phyloP scores from a whole-genome alignment of 2,113 vertebrate species.

The Lota lota region DNA sequence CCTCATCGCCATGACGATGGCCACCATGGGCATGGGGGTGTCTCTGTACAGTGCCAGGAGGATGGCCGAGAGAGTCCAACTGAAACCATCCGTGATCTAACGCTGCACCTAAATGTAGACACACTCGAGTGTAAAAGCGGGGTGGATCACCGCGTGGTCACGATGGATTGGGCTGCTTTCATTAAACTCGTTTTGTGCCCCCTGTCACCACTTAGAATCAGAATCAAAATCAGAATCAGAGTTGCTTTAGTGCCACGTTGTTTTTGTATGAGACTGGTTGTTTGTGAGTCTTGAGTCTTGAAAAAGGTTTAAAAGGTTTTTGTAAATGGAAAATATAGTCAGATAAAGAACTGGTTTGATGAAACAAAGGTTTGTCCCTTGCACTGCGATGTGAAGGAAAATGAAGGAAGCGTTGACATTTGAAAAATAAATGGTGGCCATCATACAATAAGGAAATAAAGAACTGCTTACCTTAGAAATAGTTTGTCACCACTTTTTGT shows the following conservation, averaged over 20 bases:
- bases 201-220: neutral
- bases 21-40: slow-evolving; percentile 52
- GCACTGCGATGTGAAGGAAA: slow-evolving; percentile 22
- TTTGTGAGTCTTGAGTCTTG: too few species aligned
- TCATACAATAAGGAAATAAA: too few species aligned
- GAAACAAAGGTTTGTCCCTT: slow-evolving; percentile 1
- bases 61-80: slow-evolving; percentile 48
- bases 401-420: slow-evolving; percentile 9
- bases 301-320: neutral
- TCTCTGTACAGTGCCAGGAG: slow-evolving; percentile 63
- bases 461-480: too few species aligned
- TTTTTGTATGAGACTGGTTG: neutral
- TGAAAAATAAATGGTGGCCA: too few species aligned
- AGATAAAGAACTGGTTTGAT: neutral
- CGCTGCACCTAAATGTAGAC: neutral
- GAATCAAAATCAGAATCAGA: too few species aligned
- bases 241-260: slow-evolving; percentile 24
- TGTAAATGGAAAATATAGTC: neutral
- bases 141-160: too few species aligned
- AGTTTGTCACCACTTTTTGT: too few species aligned
- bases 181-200: too few species aligned
- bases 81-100: slow-evolving; percentile 10
- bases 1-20: slow-evolving; percentile 65
- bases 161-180: too few species aligned
- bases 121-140: neutral